Percentiles rank a stretch among this genome's conserved stretches.
Conservation (phyloP, 2,113 vertebrate species). For the Anseranas semipalmata region DNA sequence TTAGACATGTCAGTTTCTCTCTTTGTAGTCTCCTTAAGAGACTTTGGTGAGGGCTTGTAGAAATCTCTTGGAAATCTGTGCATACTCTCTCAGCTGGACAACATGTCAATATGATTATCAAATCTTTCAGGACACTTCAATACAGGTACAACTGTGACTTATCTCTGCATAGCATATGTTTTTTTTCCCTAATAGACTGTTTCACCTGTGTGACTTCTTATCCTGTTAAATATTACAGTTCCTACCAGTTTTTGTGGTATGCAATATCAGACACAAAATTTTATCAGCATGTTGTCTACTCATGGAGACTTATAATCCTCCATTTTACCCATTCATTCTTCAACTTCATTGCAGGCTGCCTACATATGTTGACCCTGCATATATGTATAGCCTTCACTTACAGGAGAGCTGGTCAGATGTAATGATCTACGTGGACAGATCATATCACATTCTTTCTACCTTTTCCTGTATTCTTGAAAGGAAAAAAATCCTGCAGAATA, state of each 20-base stretch:
- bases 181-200: background rate
- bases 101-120: background rate
- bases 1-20: background rate
- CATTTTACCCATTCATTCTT: background rate
- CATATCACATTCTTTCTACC: background rate
- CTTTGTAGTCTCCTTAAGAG: background rate
- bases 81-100: background rate
- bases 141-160: background rate
- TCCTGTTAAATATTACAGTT: background rate
- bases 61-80: background rate
- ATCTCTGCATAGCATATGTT: background rate
- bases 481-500: background rate
- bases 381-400: background rate
- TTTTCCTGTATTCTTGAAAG: background rate
- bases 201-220: background rate
- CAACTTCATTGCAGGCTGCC: background rate
- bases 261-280: background rate
- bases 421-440: background rate
- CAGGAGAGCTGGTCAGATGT: background rate
- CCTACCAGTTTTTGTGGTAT: background rate
- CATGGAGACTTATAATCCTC: background rate
- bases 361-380: background rate
- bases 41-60: background rate
- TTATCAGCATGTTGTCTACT: background rate
- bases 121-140: background rate